phyloP scores from a whole-genome alignment of 2,797 vertebrate species.

The Champsocephalus esox region DNA sequence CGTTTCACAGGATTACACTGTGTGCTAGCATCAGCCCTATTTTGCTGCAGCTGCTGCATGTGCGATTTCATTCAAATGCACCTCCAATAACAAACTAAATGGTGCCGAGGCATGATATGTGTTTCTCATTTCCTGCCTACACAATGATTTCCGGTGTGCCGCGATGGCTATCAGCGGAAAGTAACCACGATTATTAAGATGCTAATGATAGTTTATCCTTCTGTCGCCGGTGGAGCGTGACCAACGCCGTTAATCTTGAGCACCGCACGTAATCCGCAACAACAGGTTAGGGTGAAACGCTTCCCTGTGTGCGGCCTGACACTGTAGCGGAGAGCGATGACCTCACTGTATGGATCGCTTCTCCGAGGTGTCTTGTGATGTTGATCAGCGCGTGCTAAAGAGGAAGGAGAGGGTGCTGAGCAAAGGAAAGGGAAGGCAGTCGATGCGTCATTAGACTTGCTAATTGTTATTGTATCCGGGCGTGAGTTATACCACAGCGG shows the following conservation, averaged over 20 bases:
- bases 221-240: constrained; percentile 39
- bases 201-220: constrained; percentile 65
- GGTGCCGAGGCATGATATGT: constrained; percentile 16
- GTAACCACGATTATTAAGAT: constrained; percentile 59
- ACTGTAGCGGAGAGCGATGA: constrained; percentile 15
- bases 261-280: constrained; percentile 43
- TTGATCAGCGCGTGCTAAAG: constrained; percentile 11
- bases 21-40: constrained; percentile 29
- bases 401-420: constrained; percentile 33
- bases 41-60: constrained; percentile 21
- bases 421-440: constrained; percentile 34
- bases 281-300: constrained; percentile 56
- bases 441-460: constrained; percentile 62
- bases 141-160: constrained; percentile 20
- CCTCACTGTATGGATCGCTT: constrained; percentile 39
- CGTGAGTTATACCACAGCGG: constrained; percentile 10
- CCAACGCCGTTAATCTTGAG: constrained; percentile 46
- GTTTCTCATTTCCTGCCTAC: constrained; percentile 37
- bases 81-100: constrained; percentile 24
- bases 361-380: constrained; percentile 22
- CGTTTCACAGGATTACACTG: constrained; percentile 60
- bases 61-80: constrained; percentile 1
- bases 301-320: constrained; percentile 24
- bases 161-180: constrained; percentile 49
- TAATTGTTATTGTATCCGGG: constrained; percentile 56